Evolutionary conservation across 1,140 invertebrate genomes (phyloP).

Genomic region (Hormaphis cornu): DNA sequence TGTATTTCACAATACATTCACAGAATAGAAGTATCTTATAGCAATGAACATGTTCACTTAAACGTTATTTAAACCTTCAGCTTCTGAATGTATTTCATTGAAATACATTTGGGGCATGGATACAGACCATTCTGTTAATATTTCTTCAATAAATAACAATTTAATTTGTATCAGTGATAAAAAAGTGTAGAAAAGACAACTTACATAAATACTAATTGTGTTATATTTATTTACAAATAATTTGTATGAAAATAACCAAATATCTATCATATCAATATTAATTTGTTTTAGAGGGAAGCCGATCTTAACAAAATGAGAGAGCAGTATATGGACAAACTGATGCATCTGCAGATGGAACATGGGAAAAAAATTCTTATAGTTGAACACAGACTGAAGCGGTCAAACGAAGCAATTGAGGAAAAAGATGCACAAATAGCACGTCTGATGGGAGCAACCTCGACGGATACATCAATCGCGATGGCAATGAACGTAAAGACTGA

Average conservation of each 20-base stretch:
- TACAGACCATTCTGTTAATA: no score
- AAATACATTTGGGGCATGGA: no score
- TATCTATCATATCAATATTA: not conserved
- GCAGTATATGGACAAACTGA: not conserved
- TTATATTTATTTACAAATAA: no score
- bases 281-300: not conserved
- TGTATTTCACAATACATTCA: no score
- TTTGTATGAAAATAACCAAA: not conserved
- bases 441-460: not conserved
- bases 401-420: not conserved
- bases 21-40: no score
- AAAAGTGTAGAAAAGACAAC: no score
- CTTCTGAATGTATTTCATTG: no score
- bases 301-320: not conserved
- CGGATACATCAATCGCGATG: conserved; percentile 11
- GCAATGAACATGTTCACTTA: no score
- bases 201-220: no score
- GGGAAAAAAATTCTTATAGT: not conserved
- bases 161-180: no score
- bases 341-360: not conserved
- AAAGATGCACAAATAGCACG: conserved; percentile 7
- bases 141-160: no score
- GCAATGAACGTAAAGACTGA: conserved; percentile 22
- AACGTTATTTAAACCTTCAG: no score
- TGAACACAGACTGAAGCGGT: not conserved